Percentiles rank a stretch among this genome's conserved stretches.
These are phyloP conservation scores for Phaedon cochleariae DNA, from an alignment of 2,888 invertebrate species.

Conservation along the genomic window DNA sequence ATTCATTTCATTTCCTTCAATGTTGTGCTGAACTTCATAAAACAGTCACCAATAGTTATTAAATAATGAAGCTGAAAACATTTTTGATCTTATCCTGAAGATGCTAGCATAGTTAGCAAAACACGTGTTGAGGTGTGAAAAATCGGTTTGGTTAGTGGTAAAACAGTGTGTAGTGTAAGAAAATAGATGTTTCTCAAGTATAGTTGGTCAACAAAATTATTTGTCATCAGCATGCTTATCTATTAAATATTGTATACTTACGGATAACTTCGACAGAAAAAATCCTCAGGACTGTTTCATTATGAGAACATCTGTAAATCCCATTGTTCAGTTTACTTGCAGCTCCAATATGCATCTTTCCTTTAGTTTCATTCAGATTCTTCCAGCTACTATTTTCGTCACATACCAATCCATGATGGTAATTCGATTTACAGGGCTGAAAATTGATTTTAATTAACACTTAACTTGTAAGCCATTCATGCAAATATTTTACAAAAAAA, in stretches of 20 bases:
- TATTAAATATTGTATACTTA: constrained; percentile 32
- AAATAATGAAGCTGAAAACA: too few species aligned
- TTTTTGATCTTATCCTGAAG: too few species aligned
- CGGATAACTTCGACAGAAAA: constrained; percentile 53
- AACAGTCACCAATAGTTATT: too few species aligned
- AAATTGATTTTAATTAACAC: constrained; percentile 16
- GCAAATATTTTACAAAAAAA: too few species aligned
- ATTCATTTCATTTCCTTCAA: too few species aligned
- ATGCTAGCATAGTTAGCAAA: too few species aligned
- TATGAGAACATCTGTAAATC: constrained; percentile 52
- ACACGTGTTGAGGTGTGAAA: too few species aligned
- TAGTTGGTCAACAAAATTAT: not conserved
- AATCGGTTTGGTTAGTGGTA: too few species aligned
- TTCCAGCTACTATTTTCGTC: constrained; percentile 41
- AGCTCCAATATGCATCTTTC: constrained; percentile 49
- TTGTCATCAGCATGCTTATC: not conserved
- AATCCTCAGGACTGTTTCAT: constrained; percentile 47
- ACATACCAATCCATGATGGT: constrained; percentile 46
- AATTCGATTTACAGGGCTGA: constrained; percentile 48
- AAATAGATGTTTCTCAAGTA: too few species aligned
- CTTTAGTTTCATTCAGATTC: constrained; percentile 41
- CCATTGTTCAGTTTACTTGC: constrained; percentile 49
- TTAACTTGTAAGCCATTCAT: too few species aligned
- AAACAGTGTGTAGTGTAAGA: too few species aligned
- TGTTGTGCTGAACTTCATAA: too few species aligned